Base-by-base conservation (phyloP, 2,113 vertebrate genomes). In the Microcebus lehilahytsara region DNA sequence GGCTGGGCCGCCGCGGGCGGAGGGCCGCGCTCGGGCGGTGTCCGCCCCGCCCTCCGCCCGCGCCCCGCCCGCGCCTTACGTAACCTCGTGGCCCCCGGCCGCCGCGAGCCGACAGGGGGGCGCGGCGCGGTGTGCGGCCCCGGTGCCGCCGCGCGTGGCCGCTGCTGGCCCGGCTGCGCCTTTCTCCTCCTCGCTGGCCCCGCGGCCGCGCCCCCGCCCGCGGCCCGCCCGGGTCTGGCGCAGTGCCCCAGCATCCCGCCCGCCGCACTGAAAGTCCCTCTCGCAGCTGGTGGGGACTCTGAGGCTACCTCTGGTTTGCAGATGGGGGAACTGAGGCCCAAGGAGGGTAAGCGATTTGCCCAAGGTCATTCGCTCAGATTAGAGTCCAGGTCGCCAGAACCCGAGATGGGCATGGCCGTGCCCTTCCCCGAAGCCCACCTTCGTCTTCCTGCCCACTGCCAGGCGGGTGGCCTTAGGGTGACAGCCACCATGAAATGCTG, bases 1-100 rank as follows among this genome's bases (percentile, higher is more conserved):
- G 87, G 67, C 77, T 49, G 71, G 95, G 86, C 60, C 64, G 5
- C 78, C 85, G 30, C 40, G 74, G 86, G 87, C 91, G 46, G 91
- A 77, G 91, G 14, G 72, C 86, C 30, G 84, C 74, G 90, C 71
- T 92, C 72, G 66, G 89, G 97, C 93, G 86, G 90, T 49, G 83
- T 66, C 95, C 37, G 77, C 91, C 80, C 85, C 79, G 40, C 80
- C 88, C 80, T 80, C 60, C 25, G 23, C 58, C 58, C 69, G 9
- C 60, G 32, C 56, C 64, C 64, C 53, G 27, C 84, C 83, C 60
- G 11, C 84, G 60, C 93, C 93, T 97, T 97, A 96, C 89, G 95
- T 97, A 96, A 98, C 95, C 96, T 37, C 10, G 84, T 25, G 96
- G 94, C 85, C 96, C 91, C 95, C 49, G 17, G 91, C 69, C 58